Evolutionary conservation across 2,888 invertebrate genomes (phyloP).

Genomic region (Laothoe populi): DNA sequence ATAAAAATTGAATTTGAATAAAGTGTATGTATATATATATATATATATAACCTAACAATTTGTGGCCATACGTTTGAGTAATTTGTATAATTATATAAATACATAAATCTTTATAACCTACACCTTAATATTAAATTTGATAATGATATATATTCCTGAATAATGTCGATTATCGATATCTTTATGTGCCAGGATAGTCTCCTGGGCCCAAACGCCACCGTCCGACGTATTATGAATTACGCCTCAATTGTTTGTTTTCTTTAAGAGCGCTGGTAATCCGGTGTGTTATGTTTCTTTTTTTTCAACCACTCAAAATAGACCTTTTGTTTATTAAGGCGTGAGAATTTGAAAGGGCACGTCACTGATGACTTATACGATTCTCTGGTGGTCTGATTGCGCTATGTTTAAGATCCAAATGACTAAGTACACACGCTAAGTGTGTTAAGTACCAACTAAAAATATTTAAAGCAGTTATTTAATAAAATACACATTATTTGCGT

Average conservation of each 20-base stretch:
- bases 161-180: conserved; percentile 3
- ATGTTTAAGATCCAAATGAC: neutral
- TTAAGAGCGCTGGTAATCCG: conserved; percentile 65
- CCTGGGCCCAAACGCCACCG: conserved; percentile 33
- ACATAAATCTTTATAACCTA: too few species aligned
- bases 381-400: conserved; percentile 25
- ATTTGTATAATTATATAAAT: too few species aligned
- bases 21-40: too few species aligned
- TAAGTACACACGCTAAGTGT: neutral
- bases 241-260: conserved; percentile 69
- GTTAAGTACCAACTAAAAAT: too few species aligned
- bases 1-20: too few species aligned
- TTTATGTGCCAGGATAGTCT: conserved; percentile 16
- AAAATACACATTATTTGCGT: too few species aligned
- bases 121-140: too few species aligned
- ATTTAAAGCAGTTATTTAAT: too few species aligned
- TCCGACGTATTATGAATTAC: conserved; percentile 59
- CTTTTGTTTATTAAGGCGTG: conserved; percentile 68
- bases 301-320: conserved; percentile 64
- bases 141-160: too few species aligned
- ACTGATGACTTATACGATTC: conserved; percentile 48
- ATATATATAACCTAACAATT: too few species aligned
- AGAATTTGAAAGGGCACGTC: conserved; percentile 70
- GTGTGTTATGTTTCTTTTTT: conserved; percentile 63
- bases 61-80: too few species aligned